Evolutionary conservation across 2,797 vertebrate genomes (phyloP).

Genomic region (Smutsia temminckii): DNA sequence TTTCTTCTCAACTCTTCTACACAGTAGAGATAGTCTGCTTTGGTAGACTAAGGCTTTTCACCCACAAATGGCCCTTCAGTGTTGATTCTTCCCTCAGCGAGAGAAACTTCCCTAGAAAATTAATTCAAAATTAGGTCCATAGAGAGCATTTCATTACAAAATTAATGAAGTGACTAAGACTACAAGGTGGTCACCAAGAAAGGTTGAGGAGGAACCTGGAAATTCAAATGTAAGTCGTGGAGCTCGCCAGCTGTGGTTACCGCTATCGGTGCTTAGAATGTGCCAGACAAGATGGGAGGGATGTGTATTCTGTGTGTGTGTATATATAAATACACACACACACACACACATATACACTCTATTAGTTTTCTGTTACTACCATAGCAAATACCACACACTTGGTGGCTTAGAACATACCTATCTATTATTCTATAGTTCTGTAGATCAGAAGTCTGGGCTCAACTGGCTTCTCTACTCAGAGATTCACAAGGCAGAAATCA

Average conservation of each 20-base stretch:
- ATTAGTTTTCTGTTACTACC: neutral
- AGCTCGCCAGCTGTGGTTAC: neutral
- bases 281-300: neutral
- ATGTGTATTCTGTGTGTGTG: neutral
- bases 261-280: neutral
- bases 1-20: neutral
- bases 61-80: neutral
- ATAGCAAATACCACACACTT: neutral
- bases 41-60: slow-evolving; percentile 3
- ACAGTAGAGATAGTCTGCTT: neutral
- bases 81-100: slow-evolving; percentile 37
- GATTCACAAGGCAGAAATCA: neutral
- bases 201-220: neutral
- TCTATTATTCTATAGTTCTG: neutral
- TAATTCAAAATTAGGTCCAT: slow-evolving; percentile 10
- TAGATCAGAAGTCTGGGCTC: neutral
- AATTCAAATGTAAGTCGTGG: neutral
- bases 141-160: neutral
- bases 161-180: slow-evolving; percentile 29
- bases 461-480: neutral
- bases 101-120: slow-evolving; percentile 24
- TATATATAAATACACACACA: too few relatives aligned
- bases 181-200: neutral
- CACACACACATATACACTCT: neutral
- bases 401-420: neutral